phyloP scores from a whole-genome alignment of 1,140 invertebrate genomes.

The Pseudobourletiella spinata region DNA sequence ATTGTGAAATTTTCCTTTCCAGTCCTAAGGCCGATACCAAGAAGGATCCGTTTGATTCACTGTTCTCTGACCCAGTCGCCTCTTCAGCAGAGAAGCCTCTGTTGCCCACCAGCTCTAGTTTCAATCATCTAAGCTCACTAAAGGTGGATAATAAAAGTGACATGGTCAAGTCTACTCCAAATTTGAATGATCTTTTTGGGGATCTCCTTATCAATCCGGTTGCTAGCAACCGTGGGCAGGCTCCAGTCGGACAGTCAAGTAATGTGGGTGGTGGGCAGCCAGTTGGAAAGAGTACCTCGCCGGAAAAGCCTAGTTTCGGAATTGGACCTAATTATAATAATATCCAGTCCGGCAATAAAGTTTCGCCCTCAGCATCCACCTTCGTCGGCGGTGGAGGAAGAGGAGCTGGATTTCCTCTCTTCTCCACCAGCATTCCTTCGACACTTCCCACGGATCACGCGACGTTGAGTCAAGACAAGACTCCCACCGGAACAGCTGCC shows the following conservation, averaged over 20 bases:
- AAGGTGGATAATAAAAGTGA: background rate
- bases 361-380: background rate
- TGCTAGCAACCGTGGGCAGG: background rate
- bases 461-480: background rate
- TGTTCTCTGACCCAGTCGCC: background rate
- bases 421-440: background rate
- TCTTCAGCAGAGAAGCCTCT: background rate
- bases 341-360: background rate
- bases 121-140: background rate
- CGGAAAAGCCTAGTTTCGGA: background rate
- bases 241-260: background rate
- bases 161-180: slow-evolving; percentile 5
- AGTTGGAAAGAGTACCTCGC: background rate
- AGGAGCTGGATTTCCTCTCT: background rate
- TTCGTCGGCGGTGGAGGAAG: background rate
- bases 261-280: background rate
- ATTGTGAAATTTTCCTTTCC: too few species aligned
- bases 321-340: background rate
- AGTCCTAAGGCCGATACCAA: background rate
- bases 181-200: slow-evolving; percentile 9
- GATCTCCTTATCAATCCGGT: background rate
- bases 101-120: slow-evolving; percentile 1
- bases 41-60: background rate
- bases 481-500: background rate
- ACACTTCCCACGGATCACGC: background rate